Evolutionary conservation across 2,888 invertebrate genomes (phyloP).

Genomic region (Melangyna quadrimaculata): DNA sequence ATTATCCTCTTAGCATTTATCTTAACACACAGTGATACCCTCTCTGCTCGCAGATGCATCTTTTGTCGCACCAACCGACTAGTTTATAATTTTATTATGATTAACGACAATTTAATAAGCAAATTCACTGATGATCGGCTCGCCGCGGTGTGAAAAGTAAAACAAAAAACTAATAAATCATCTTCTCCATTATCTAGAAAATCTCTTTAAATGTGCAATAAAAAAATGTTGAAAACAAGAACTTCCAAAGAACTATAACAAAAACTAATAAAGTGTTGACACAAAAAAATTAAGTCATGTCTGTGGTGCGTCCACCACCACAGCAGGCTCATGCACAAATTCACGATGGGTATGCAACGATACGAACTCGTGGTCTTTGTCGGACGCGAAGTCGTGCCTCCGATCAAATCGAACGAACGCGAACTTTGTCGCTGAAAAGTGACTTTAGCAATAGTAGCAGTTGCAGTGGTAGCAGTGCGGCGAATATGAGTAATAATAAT

Average conservation of each 20-base stretch:
- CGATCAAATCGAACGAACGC: conserved; percentile 76
- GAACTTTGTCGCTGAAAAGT: conserved; percentile 77
- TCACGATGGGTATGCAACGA: conserved; percentile 94
- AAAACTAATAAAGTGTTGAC: conserved; percentile 5
- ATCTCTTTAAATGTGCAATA: conserved; percentile 9
- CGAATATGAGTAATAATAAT: conserved; percentile 61
- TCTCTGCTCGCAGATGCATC: background rate
- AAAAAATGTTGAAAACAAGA: conserved; percentile 35
- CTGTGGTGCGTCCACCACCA: conserved; percentile 74
- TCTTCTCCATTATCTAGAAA: conserved; percentile 20
- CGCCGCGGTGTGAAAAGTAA: conserved; percentile 4
- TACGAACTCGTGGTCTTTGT: conserved; percentile 84
- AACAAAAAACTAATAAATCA: conserved; percentile 8
- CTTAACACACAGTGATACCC: background rate
- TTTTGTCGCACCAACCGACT: conserved; percentile 4
- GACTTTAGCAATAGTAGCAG: conserved; percentile 74
- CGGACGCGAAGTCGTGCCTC: conserved; percentile 80
- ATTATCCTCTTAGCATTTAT: background rate
- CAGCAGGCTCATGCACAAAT: conserved; percentile 80
- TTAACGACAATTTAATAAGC: conserved; percentile 63
- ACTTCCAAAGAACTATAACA: conserved; percentile 41
- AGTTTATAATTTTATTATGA: conserved; percentile 53
- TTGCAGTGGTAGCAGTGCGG: conserved; percentile 44
- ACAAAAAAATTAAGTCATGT: conserved; percentile 38
- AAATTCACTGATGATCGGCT: conserved; percentile 54